Base-by-base conservation (phyloP, 2,888 invertebrate genomes). In the Taphrorychus bicolor region DNA sequence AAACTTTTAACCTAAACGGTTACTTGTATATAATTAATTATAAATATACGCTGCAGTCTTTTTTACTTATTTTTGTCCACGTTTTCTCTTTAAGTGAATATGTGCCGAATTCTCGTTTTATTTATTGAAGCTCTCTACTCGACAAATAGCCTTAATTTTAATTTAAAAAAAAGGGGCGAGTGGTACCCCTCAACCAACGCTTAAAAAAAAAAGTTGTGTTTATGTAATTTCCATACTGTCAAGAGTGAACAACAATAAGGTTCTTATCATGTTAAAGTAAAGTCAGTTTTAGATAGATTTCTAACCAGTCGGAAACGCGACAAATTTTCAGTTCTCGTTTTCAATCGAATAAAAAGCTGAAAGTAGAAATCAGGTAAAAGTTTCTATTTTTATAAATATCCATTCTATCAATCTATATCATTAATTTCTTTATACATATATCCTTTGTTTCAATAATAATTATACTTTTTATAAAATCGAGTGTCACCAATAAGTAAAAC, bases 391-490 rank as follows among this genome's bases (percentile, higher is more conserved):
- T 76, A 81, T 79, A 80, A 81, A 80, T 81, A 80, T 73, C 80
- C 80, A 45, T 45, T 45, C 45, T 45, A 45, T 45, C 78, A 73
- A 74, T 79, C 80, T 81, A 81, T 80, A 75, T 81, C 78, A 81
- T 69, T 66, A 66, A 82, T 82, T 45, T 81, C 78, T 82, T 81
- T 82, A 81, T 82, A 82, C 81, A 82, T 82, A 82, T 79, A 79
- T 79, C 82, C 79, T 79, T 81, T 82, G 14, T 45, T 45, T 45
- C 17, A 45, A 45, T 45, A 45, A 45, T 45, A 45, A 81, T 80
- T 79, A 78, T 78, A 81, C 32, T 81, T 78, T 78, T 79, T 81
- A 82, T 81, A 81, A 82, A 82, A 82, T 81, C 81, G 81, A 80
- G 81, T 82, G 80, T 82, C 81, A 82, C 81, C 82, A 11, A 32